Base-by-base conservation (phyloP, 2,888 invertebrate genomes). In the Plagiodera versicolora region DNA sequence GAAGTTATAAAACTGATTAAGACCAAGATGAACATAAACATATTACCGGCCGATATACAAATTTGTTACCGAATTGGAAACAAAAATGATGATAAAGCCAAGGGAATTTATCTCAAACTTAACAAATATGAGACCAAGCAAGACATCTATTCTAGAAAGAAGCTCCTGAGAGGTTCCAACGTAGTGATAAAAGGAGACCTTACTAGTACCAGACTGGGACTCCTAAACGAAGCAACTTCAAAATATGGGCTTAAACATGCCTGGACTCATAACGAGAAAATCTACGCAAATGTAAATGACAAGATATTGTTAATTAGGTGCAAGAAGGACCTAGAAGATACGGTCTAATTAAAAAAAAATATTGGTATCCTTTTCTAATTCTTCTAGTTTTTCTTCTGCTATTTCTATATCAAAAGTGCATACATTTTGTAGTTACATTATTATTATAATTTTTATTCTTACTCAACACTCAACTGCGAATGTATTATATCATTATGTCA, bases 1-100 rank as follows among this genome's bases (percentile, higher is more conserved):
- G 48, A 48, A 48, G 20, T 48, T 19, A 47, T 47, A n/a, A 47
- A 47, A 47, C 6, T 48, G 48, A 48, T 48, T 20, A 48, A 20
- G 20, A 20, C 48, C 48, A 20, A 48, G n/a, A 24, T 48, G 48
- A 48, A 48, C 19, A 8, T 48, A 20, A 24, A 48, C 48, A 48
- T 48, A 18, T 14, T 20, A 18, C 20, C 48, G 48, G 20, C 19
- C 16, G 48, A 48, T 2, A 48, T 20, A 48, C 19, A 20, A 48
- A 48, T 48, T 48, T 48, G 48, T 20, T 48, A 48, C 20, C 19
- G 48, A 48, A 20, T 20, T 20, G 48, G 48, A 48, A 24, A 20
- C 20, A 48, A 48, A 20, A 48, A 48, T 48, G n/a, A 48, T 20
- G 24, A 20, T 20, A 48, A 48, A 48, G 39, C 39, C 39, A 39